Evolutionary conservation across 1,140 invertebrate genomes (phyloP), one percentile per base, ranked within the genome.

Genomic region (Lineus longissimus): DNA sequence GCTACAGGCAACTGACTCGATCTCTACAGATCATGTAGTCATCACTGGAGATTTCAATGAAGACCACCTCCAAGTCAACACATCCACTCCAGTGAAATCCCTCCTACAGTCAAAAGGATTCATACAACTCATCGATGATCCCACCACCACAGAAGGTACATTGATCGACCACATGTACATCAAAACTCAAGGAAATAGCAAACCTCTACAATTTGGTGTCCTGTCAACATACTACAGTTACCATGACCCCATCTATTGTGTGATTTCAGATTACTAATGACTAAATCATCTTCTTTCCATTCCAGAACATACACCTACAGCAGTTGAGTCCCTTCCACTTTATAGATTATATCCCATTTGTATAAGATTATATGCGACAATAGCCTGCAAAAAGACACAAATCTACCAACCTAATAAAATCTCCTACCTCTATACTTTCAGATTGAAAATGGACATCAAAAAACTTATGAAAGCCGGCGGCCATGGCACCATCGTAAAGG

Each of bases 1-100:
- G 15, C 31, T 63, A 11, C 33, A 59, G 1, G 15, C 15, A 22
- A 19, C 51, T 43, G 15, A 62, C 4, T 25, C 40, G 2, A 7
- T 54, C 22, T 7, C n/a, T 7, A 15, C 15, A 7, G 47, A 41
- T 41, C n/a, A 29, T 41, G 25, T 2, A n/a, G 30, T 60, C 29
- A 25, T 66, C 7, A 19, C 55, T 19, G 65, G 65, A 9, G 65
- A 66, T 60, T 66, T 66, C 55, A 66, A 63, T 59, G 55, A 63
- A 29, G 30, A 59, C 15, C 4, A 55, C 0, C 22, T 29, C 17
- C 25, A 27, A 22, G 9, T 6, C 25, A 23, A 6, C 6, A 30
- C 19, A 55, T 33, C 19, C 6, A 30, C 15, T 13, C 33, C 33
- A 36, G 30, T 66, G 15, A 19, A 51, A 57, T 9, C 9, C 15